phyloP scores from a whole-genome alignment of 2,888 invertebrate genomes.

The Leucoma salicis region DNA sequence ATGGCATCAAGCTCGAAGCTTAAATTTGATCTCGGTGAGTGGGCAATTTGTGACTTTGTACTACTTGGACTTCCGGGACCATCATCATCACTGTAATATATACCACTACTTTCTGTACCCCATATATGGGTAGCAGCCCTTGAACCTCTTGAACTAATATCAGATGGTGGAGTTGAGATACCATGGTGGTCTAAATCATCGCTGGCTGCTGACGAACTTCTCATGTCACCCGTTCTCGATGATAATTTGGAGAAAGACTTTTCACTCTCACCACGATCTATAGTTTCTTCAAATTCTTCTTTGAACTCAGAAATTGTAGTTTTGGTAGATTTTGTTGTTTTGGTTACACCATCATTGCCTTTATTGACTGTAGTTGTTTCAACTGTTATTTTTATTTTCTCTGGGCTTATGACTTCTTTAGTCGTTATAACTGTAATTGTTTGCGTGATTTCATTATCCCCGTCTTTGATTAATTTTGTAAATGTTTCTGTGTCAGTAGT shows the following conservation, averaged over 20 bases:
- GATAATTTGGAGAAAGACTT: slow-evolving; percentile 74
- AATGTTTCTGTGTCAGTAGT: slow-evolving; percentile 74
- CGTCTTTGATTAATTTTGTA: slow-evolving; percentile 69
- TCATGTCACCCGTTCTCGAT: slow-evolving; percentile 77
- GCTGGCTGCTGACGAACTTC: slow-evolving; percentile 84
- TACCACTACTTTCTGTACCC: slow-evolving; percentile 78
- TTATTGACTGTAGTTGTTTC: slow-evolving; percentile 76
- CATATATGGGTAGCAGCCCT: slow-evolving; percentile 79
- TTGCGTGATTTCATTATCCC: slow-evolving; percentile 70
- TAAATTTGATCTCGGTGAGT: slow-evolving; percentile 81
- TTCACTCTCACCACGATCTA: slow-evolving; percentile 72
- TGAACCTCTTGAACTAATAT: slow-evolving; percentile 83
- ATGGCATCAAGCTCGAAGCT: slow-evolving; percentile 78
- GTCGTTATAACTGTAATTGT: slow-evolving; percentile 76
- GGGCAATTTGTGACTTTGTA: slow-evolving; percentile 85
- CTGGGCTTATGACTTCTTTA: slow-evolving; percentile 74
- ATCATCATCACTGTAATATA: slow-evolving; percentile 85
- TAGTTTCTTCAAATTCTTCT: slow-evolving; percentile 74
- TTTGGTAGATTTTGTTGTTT: slow-evolving; percentile 77
- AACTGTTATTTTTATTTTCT: slow-evolving; percentile 71
- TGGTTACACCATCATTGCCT: slow-evolving; percentile 69
- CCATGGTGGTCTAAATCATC: slow-evolving; percentile 83
- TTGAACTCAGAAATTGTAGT: slow-evolving; percentile 75
- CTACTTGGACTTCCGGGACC: slow-evolving; percentile 86
- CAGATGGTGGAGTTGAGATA: slow-evolving; percentile 82